Base-by-base conservation (phyloP, 2,888 invertebrate genomes). In the Cenopis cana region DNA sequence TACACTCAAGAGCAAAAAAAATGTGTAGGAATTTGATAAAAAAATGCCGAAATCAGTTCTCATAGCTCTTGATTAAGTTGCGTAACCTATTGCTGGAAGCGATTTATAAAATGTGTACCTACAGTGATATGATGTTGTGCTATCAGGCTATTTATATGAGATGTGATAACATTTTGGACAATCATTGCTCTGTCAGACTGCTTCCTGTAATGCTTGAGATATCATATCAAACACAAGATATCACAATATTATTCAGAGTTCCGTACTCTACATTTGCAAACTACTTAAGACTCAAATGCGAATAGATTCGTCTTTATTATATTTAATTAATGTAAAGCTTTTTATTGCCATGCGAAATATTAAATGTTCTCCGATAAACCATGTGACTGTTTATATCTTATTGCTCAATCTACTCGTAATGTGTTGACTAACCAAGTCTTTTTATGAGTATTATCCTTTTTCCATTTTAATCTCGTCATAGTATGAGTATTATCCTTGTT, bases 161-260 rank as follows among this genome's bases (percentile, higher is more conserved):
- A 46, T 46, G 12, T 46, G 46, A 46, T 46, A 46, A 46, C 46
- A 46, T 46, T 46, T 46, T n/a, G 46, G n/a, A 46, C 46, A n/a
- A n/a, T 6, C 46, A n/a, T n/a, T n/a, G 46, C 46, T n/a, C 14
- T 14, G n/a, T n/a, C n/a, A n/a, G n/a, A n/a, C n/a, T n/a, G 46
- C 46, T 8, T 46, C n/a, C n/a, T 46, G 14, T 46, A n/a, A 46
- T n/a, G 33, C 33, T 33, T 33, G 3, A 33, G 33, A 33, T 33
- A 24, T 24, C 24, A 33, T 33, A 24, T 24, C 24, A 4, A 24
- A 24, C 6, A 33, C 46, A 46, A 46, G 8, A 46, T n/a, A 46
- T 6, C n/a, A 12, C 38, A n/a, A n/a, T 41, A n/a, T 6, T 41
- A n/a, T 6, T 14, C 12, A 38, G 12, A 38, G 38, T 12, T 33